Percentiles rank a stretch among this genome's conserved stretches.
Conservation (phyloP, 2,113 vertebrate genomes). For the Laterallus jamaicensis region DNA sequence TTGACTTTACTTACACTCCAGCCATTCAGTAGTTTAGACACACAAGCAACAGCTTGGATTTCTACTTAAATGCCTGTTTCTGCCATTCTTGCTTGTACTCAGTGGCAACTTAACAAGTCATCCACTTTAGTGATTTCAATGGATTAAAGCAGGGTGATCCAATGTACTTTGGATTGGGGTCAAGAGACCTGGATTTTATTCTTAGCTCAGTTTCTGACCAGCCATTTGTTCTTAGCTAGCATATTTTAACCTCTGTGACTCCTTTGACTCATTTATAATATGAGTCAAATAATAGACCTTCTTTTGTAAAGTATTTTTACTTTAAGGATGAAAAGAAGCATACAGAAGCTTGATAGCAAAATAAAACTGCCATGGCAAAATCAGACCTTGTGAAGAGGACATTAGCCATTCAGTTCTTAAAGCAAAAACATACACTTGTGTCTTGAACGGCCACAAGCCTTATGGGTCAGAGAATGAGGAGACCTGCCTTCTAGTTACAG, state of each 20-base stretch:
- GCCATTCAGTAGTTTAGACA: neutral
- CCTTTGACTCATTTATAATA: neutral
- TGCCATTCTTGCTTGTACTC: neutral
- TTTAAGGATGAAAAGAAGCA: neutral
- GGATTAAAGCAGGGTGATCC: neutral
- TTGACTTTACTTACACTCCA: neutral
- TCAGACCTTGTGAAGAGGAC: neutral
- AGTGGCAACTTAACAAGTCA: neutral
- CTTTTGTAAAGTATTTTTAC: neutral
- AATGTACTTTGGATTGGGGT: neutral
- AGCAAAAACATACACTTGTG: neutral
- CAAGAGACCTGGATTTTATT: neutral
- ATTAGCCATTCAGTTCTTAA: neutral
- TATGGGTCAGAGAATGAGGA: neutral
- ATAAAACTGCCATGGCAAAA: neutral
- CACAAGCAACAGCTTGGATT: neutral
- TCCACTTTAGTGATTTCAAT: neutral
- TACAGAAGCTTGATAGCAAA: neutral
- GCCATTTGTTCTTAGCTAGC: neutral
- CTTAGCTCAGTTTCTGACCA: neutral
- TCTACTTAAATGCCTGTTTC: neutral
- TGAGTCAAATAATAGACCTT: neutral
- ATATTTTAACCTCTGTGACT: neutral
- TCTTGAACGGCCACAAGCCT: neutral
- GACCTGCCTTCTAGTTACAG: neutral